These are phyloP conservation scores for Ypsolopha scabrella DNA, from an alignment of 2,888 invertebrate genomes.

Conservation along the genomic window DNA sequence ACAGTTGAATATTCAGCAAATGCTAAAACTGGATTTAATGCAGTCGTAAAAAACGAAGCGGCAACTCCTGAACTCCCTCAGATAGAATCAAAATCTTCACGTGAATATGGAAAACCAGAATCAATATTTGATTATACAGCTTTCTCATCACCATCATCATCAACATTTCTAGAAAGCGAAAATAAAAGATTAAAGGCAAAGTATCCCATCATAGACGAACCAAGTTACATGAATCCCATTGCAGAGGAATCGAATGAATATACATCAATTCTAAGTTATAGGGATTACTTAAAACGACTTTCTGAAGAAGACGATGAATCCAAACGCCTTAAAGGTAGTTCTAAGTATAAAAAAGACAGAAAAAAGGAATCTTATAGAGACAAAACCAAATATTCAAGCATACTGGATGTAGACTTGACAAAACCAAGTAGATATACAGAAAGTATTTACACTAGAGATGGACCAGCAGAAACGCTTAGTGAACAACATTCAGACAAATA, in stretches of 20 bases:
- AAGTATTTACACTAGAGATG: constrained; percentile 1
- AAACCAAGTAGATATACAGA: constrained; percentile 5
- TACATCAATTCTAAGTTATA: neutral
- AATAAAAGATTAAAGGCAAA: neutral
- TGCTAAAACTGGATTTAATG: constrained; percentile 68
- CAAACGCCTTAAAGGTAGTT: neutral
- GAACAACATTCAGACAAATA: constrained; percentile 39
- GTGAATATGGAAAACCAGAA: constrained; percentile 39
- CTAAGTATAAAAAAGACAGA: neutral
- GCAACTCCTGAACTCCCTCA: neutral
- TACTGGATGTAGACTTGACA: constrained; percentile 6
- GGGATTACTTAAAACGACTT: neutral
- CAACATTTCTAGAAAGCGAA: neutral
- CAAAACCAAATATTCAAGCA: neutral
- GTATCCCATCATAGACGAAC: neutral
- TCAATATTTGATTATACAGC: neutral
- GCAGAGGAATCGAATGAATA: neutral
- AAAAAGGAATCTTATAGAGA: neutral
- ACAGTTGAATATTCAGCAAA: constrained; percentile 73
- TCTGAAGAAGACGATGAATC: neutral
- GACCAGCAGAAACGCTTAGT: neutral
- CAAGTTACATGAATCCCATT: neutral
- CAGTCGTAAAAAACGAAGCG: constrained; percentile 48
- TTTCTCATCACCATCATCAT: neutral
- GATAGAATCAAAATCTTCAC: constrained; percentile 39